A percentile compares a stretch with the other conserved stretches of the same genome.
Conservation (phyloP, 2,888 invertebrate species). For the Hirtodrosophila alboralis region DNA sequence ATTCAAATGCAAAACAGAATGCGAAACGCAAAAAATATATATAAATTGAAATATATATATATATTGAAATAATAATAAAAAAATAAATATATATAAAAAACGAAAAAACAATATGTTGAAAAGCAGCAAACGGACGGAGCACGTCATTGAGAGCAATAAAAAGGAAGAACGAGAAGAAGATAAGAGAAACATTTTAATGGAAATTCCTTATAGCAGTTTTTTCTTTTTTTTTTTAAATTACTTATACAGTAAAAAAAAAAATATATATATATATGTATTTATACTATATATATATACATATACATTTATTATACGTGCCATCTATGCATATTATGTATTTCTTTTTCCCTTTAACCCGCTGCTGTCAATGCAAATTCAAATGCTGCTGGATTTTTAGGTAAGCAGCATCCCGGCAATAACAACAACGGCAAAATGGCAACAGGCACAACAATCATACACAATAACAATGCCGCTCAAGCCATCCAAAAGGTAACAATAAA, state of each 20-base stretch:
- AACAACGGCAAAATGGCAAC: conserved; percentile 31
- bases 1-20: conserved; percentile 17
- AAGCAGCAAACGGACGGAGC: conserved; percentile 64
- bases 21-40: conserved; percentile 32
- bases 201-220: conserved; percentile 77
- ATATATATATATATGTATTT: conserved; percentile 20
- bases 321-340: conserved; percentile 52
- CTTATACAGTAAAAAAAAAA: conserved; percentile 45
- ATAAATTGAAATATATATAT: conserved; percentile 6
- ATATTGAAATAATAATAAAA: conserved; percentile 16
- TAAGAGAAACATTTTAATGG: conserved; percentile 76
- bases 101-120: conserved; percentile 63
- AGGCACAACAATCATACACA: conserved; percentile 49
- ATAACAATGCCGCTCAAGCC: conserved; percentile 47
- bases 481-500: conserved; percentile 66
- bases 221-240: conserved; percentile 76
- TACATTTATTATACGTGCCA: conserved; percentile 64
- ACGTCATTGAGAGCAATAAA: conserved; percentile 66
- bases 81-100: conserved; percentile 29
- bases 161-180: conserved; percentile 75
- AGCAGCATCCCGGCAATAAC: conserved; percentile 41
- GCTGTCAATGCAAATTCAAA: conserved; percentile 74
- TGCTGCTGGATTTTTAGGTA: conserved; percentile 68
- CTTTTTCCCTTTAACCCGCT: conserved; percentile 18
- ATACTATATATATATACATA: conserved; percentile 48